Percentiles rank a stretch among this genome's conserved stretches.
Conservation (phyloP, 2,888 invertebrate genomes). For the Notocelia uddmanniana region DNA sequence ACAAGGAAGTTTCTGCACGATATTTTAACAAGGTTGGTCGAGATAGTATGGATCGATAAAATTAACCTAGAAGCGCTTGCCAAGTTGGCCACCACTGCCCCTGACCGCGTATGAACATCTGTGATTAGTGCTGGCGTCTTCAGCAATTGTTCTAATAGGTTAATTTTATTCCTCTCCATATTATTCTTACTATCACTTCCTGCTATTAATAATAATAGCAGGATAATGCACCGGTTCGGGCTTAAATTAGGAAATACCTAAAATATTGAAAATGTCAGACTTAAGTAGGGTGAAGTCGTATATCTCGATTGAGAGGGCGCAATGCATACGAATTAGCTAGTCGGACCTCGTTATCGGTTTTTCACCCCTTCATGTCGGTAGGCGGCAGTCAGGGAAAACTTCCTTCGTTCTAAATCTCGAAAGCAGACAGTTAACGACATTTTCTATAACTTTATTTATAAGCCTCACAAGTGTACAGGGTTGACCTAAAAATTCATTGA, state of each 20-base stretch:
- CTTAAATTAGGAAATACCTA: constrained; percentile 22
- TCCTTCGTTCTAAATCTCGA: not conserved
- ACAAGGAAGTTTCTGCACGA: constrained; percentile 48
- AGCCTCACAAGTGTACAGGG: constrained; percentile 10
- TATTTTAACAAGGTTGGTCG: constrained; percentile 29
- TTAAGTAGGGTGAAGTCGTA: constrained; percentile 33
- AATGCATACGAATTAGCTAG: constrained; percentile 52
- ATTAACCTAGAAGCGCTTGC: constrained; percentile 72
- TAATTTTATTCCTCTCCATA: not conserved
- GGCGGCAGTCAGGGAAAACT: constrained; percentile 19
- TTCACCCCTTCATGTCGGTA: constrained; percentile 30
- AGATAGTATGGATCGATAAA: constrained; percentile 66
- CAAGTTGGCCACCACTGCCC: constrained; percentile 77
- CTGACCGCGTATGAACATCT: constrained; percentile 59
- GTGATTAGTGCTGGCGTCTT: constrained; percentile 38
- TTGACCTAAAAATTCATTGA: constrained; percentile 44
- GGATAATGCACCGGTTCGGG: not conserved
- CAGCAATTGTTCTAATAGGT: constrained; percentile 8
- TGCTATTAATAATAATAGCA: not conserved
- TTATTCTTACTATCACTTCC: not conserved
- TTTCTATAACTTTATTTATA: constrained; percentile 32
- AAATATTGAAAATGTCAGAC: constrained; percentile 27
- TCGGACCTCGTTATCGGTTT: constrained; percentile 46
- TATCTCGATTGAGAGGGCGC: constrained; percentile 47
- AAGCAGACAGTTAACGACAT: not conserved